phyloP scores from a whole-genome alignment of 2,113 vertebrate genomes.

The Holacanthus passer region DNA sequence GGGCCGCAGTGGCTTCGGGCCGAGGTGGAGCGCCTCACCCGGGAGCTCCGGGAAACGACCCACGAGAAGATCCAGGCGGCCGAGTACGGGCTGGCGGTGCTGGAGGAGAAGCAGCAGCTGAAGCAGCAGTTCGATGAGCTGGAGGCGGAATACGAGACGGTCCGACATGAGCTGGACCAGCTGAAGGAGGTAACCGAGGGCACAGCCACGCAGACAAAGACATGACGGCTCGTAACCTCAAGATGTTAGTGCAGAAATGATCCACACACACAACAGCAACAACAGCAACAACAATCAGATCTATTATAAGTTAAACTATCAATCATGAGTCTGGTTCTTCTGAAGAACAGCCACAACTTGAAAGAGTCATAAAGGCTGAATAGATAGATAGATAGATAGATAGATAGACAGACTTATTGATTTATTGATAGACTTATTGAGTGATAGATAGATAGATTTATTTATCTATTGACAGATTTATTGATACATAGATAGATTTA shows the following conservation, averaged over 20 bases:
- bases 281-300: too few species aligned
- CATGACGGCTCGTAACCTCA: too few species aligned
- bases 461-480: too few species aligned
- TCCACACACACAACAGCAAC: too few species aligned
- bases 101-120: constrained; percentile 97
- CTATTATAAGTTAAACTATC: neutral
- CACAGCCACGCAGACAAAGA: constrained; percentile 33
- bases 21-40: constrained; percentile 91
- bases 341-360: neutral
- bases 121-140: constrained; percentile 94
- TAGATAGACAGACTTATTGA: too few species aligned
- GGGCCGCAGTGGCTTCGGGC: constrained; percentile 91
- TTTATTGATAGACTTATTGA: too few species aligned
- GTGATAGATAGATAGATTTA: too few species aligned
- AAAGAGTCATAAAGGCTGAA: neutral
- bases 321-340: neutral
- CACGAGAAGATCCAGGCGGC: constrained; percentile 98
- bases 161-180: constrained; percentile 93
- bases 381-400: too few species aligned
- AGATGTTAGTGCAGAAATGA: too few species aligned
- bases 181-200: constrained; percentile 90
- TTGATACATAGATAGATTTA: too few species aligned
- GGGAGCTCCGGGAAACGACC: constrained; percentile 94
- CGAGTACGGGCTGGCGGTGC: constrained; percentile 94
- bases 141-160: constrained; percentile 92